Evolutionary conservation across 2,113 vertebrate species (phyloP), one percentile per base, ranked within the genome.

Genomic region (Aspidoscelis tigris): DNA sequence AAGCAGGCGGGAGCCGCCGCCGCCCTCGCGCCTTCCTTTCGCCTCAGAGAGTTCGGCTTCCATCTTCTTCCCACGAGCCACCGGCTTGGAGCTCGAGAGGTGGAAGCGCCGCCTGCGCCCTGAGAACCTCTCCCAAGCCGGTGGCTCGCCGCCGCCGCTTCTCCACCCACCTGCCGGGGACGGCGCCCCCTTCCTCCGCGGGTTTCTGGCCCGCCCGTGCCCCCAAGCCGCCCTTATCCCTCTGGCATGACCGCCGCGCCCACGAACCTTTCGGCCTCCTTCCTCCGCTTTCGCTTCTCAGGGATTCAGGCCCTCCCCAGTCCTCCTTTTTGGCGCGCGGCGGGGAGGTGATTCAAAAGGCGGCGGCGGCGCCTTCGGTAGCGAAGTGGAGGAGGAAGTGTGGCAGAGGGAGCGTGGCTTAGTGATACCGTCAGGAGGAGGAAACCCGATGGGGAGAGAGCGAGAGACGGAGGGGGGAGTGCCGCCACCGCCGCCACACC

Each of bases 381-480:
- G 55, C 83, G 0, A 64, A 58, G 81, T 43, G 39, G 75, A 9
- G 43, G n/a, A 66, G 75, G 68, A 86, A 82, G 26, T n/a, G 66
- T 47, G 53, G 73, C 65, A 11, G 65, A 41, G 75, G 50, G 73
- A 78, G 76, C 8, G 73, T 9, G 16, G 9, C 8, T 9, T 9
- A 61, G 14, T 16, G 58, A 18, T 61, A 61, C 58, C 58, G 58
- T 12, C 71, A 58, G 79, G 8, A 71, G 74, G 71, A 73, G 88
- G 71, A 76, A 78, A 80, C 44, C 33, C 1, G 79, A 76, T 41
- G 82, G 47, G 24, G 75, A 8, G 26, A 2, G 7, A 6, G 14
- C 16, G 9, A 33, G 44, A 41, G 75, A 75, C 61, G 43, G 64
- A 55, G 1, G 61, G 73, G 18, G 61, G 92, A 89, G 91, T 87